A percentile compares a stretch with the other conserved stretches of the same genome.
phyloP scores from a whole-genome alignment of 2,888 invertebrate genomes.

The Azorinus chamasolen region DNA sequence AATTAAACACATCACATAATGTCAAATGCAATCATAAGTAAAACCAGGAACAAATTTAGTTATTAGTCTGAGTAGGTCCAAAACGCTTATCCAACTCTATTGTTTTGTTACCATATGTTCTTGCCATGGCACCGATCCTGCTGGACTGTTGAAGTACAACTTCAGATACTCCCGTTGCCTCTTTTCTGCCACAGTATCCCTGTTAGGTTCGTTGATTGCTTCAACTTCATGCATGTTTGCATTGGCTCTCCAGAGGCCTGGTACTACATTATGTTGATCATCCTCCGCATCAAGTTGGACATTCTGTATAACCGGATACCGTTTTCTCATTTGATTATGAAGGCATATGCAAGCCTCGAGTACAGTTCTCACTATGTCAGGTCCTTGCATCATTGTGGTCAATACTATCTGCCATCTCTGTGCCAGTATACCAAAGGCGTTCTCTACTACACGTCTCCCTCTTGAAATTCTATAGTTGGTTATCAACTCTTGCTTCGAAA shows the following conservation, averaged over 20 bases:
- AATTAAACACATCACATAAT: too few species aligned
- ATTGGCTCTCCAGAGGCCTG: slow-evolving; percentile 56
- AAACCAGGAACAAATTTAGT: too few species aligned
- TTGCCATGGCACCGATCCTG: slow-evolving; percentile 66
- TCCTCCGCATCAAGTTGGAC: slow-evolving; percentile 57
- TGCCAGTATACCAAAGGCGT: slow-evolving; percentile 38
- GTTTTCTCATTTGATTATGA: slow-evolving; percentile 57
- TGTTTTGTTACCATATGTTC: slow-evolving; percentile 59
- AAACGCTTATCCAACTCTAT: too few species aligned
- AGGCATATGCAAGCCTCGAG: slow-evolving; percentile 52
- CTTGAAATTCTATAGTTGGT: slow-evolving; percentile 63
- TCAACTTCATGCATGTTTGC: slow-evolving; percentile 49
- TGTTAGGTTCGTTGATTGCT: slow-evolving; percentile 41
- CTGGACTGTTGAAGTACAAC: slow-evolving; percentile 53
- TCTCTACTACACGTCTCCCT: slow-evolving; percentile 23
- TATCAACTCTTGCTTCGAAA: slow-evolving; percentile 54
- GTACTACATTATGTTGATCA: slow-evolving; percentile 55
- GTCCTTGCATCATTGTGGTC: slow-evolving; percentile 39
- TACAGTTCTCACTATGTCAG: slow-evolving; percentile 31
- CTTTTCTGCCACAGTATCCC: slow-evolving; percentile 46
- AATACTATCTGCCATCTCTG: slow-evolving; percentile 17
- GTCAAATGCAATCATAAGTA: too few species aligned
- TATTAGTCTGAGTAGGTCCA: too few species aligned
- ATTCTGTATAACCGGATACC: slow-evolving; percentile 54
- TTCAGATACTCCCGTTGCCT: slow-evolving; percentile 51